Percentiles rank a stretch among this genome's conserved stretches.
These are phyloP conservation scores for Ploceus nigricollis DNA, from an alignment of 2,113 vertebrate species.

Conservation along the genomic window DNA sequence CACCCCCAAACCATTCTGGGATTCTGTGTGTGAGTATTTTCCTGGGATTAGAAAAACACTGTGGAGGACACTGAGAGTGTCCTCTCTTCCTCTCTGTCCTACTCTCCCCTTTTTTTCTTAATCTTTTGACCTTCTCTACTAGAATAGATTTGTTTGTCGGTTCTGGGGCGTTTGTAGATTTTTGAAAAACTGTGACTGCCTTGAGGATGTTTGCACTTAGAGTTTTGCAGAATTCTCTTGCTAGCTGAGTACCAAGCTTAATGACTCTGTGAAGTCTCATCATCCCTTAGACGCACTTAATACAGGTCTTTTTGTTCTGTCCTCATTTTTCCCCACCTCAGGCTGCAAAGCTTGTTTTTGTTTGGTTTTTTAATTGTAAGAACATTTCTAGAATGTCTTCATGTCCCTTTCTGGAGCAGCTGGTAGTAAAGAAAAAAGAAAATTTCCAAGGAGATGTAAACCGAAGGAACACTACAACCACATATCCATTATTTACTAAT, in stretches of 20 bases:
- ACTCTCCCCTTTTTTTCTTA: neutral
- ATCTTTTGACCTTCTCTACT: neutral
- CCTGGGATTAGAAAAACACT: neutral
- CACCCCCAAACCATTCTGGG: rapidly evolving
- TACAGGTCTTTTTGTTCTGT: neutral
- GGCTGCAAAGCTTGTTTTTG: neutral
- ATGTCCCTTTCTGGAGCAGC: neutral
- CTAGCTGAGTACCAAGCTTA: neutral
- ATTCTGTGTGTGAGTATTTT: neutral
- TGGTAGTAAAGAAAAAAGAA: neutral
- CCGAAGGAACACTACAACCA: neutral
- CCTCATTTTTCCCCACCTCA: neutral
- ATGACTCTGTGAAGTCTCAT: neutral
- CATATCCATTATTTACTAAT: neutral
- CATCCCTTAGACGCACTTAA: neutral
- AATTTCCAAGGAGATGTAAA: neutral
- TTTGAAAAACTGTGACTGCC: neutral
- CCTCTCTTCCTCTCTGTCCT: neutral
- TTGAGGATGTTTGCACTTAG: neutral
- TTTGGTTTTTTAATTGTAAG: neutral
- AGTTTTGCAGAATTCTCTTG: neutral
- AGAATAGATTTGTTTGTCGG: neutral
- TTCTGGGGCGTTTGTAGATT: neutral
- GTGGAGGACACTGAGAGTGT: neutral
- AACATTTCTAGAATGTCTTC: neutral